Evolutionary conservation across 1,140 invertebrate species (phyloP), one percentile per base, ranked within the genome.

Genomic region (Aphelenchoides fujianensis): DNA sequence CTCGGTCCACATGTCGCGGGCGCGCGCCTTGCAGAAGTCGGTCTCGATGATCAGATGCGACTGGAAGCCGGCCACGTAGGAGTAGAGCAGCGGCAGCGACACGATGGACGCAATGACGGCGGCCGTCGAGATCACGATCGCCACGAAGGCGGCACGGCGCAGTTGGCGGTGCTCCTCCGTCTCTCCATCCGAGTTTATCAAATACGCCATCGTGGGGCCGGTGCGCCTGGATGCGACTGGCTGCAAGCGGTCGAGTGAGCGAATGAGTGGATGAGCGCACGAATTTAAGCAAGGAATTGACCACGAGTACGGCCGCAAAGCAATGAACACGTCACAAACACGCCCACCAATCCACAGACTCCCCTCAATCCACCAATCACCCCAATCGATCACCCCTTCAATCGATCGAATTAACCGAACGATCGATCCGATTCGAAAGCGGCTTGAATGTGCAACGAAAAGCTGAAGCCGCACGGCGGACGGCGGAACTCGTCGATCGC

Each of bases 1-100:
- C 64, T 82, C 82, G 9, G 75, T 74, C 82, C 82, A 82, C 81
- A 82, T 82, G 75, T 82, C 81, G 57, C 81, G 82, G 16, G 82
- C 73, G 27, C 81, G 81, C 31, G 79, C 72, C 48, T 84, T 84
- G 69, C 83, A 84, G 74, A 84, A 83, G 12, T 83, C 81, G 34
- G 81, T 78, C 61, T 83, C 81, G 23, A 73, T 68, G 57, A 83
- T 80, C 28, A 83, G 61, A 71, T 84, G 83, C 41, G 32, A 74
- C 59, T 83, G 82, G 74, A 83, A 84, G 30, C 53, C 68, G 37
- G 82, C 82, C 16, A 83, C 83, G 66, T 84, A 83, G 61, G 72
- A 79, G 81, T 83, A 84, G 35, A 83, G 75, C 79, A 84, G 79
- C 30, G 82, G 82, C 30, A 83, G 71, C 7, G 82, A 83, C 37